A percentile compares a stretch with the other conserved stretches of the same genome.
Evolutionary conservation across 2,797 vertebrate genomes (phyloP).

Genomic region (Cyclopterus lumpus): DNA sequence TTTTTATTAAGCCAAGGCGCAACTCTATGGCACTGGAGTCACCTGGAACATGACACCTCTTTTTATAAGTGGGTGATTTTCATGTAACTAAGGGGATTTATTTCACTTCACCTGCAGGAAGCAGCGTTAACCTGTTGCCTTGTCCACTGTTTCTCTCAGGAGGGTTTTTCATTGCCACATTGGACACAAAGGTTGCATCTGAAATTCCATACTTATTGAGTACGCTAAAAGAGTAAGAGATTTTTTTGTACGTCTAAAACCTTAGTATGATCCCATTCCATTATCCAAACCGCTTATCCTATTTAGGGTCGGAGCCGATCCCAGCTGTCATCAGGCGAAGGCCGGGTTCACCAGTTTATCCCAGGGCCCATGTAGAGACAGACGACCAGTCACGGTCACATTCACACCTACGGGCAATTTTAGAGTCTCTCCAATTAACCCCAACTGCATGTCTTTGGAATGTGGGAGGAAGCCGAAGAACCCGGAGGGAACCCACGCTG

Average conservation of each 20-base stretch:
- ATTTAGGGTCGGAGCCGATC: no score
- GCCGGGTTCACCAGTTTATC: no score
- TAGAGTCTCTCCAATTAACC: no score
- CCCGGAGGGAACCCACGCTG: no score
- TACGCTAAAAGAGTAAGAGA: neutral
- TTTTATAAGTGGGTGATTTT: conserved; percentile 67
- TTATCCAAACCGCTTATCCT: no score
- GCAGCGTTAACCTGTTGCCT: conserved; percentile 37
- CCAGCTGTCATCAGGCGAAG: no score
- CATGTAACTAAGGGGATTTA: conserved; percentile 62
- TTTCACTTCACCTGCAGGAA: conserved; percentile 50
- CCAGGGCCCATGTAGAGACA: no score
- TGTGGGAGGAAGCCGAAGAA: no score
- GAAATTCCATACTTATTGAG: neutral
- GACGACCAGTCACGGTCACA: no score
- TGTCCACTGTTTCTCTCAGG: conserved; percentile 46
- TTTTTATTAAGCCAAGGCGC: conserved; percentile 46
- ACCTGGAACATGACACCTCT: conserved; percentile 71
- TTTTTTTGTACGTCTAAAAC: neutral
- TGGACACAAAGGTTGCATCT: neutral
- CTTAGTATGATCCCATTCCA: neutral
- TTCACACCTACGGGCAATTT: no score
- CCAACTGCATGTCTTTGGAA: no score
- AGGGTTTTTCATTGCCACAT: conserved; percentile 43
- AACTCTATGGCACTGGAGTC: conserved; percentile 57